phyloP scores from a whole-genome alignment of 2,797 vertebrate genomes.

The Cossypha polioptera region DNA sequence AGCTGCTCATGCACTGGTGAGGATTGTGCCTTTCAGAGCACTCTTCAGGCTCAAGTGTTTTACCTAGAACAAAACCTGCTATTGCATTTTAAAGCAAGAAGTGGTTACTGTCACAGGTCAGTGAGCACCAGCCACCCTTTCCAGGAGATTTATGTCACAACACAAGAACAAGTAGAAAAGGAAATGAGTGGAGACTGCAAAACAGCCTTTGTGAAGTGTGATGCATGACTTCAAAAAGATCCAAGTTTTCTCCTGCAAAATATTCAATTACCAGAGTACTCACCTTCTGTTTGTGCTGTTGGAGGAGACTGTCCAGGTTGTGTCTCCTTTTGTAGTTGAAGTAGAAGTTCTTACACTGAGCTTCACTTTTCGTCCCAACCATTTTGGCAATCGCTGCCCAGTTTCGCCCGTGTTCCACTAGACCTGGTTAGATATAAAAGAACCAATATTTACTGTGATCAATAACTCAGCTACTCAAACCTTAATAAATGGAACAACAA shows the following conservation, averaged over 20 bases:
- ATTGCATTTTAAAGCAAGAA: not conserved
- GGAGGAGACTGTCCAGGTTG: conserved; percentile 95
- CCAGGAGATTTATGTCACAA: not conserved
- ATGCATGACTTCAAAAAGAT: not conserved
- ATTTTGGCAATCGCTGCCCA: conserved; percentile 99
- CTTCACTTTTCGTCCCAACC: conserved; percentile 98
- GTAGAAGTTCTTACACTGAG: conserved; percentile 99
- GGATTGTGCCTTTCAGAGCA: not conserved
- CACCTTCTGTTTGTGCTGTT: conserved; percentile 91
- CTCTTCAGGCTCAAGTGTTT: not conserved
- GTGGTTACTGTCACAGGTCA: not conserved
- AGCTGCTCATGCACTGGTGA: not conserved
- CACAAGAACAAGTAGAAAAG: not conserved
- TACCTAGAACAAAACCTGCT: not conserved
- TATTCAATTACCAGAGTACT: not conserved
- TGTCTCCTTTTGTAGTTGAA: conserved; percentile 98
- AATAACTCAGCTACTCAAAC: not conserved
- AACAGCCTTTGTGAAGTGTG: not conserved
- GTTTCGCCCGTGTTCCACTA: conserved; percentile 96
- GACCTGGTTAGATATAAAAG: conserved; percentile 75
- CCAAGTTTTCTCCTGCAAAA: not conserved
- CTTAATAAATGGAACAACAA: not conserved
- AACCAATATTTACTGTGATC: not conserved
- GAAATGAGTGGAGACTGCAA: not conserved
- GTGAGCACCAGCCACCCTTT: not conserved